These are phyloP conservation scores for Watsonalla binaria DNA, from an alignment of 2,888 invertebrate genomes.

Conservation along the genomic window DNA sequence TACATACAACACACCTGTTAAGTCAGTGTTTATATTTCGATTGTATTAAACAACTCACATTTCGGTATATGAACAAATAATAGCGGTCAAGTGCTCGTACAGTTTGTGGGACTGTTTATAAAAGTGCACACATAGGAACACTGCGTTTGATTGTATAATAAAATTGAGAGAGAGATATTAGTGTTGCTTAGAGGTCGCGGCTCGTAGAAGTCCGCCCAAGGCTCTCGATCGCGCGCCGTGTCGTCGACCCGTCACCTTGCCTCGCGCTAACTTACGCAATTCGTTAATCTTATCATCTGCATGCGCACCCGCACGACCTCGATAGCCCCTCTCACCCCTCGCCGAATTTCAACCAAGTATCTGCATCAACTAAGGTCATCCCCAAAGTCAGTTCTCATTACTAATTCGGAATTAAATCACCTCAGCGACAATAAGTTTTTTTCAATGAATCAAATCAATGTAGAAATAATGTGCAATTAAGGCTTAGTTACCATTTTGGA, in stretches of 20 bases:
- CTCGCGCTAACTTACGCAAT: constrained; percentile 73
- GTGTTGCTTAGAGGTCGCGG: constrained; percentile 64
- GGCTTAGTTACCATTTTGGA: background rate
- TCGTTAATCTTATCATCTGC: constrained; percentile 74
- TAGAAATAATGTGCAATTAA: background rate
- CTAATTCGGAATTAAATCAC: constrained; percentile 26
- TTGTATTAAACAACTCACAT: too few relatives aligned
- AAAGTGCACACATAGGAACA: background rate
- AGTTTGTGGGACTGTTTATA: background rate
- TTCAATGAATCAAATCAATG: background rate
- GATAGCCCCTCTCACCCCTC: constrained; percentile 54
- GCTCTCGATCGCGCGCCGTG: constrained; percentile 61
- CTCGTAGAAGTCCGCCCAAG: constrained; percentile 64
- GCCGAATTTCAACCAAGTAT: constrained; percentile 51
- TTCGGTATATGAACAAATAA: too few relatives aligned
- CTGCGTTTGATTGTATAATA: background rate
- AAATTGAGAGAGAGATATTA: constrained; percentile 30
- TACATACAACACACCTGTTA: too few relatives aligned
- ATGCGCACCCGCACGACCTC: constrained; percentile 67
- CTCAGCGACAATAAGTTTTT: background rate
- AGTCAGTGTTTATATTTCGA: too few relatives aligned
- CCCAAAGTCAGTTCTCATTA: constrained; percentile 32
- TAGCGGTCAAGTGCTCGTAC: background rate
- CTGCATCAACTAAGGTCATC: constrained; percentile 33
- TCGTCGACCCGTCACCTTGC: constrained; percentile 75